Evolutionary conservation across 2,113 vertebrate species (phyloP).

Genomic region (Tor tambroides): DNA sequence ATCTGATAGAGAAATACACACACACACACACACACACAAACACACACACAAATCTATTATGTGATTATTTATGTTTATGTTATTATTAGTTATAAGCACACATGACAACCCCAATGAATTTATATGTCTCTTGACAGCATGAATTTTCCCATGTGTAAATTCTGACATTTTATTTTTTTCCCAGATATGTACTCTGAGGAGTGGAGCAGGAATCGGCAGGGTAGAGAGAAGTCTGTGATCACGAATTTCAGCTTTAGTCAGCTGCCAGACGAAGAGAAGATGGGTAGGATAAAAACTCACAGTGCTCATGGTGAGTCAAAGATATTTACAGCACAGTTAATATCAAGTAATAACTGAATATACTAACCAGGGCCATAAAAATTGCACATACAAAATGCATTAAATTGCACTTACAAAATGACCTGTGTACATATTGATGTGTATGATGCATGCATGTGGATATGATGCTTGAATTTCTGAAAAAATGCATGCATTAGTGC

Average conservation of each 20-base stretch:
- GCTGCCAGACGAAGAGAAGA: constrained; percentile 16
- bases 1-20: too few relatives aligned
- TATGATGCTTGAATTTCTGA: too few relatives aligned
- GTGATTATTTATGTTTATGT: too few relatives aligned
- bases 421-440: not conserved
- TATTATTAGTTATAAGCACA: too few relatives aligned
- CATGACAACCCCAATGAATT: too few relatives aligned
- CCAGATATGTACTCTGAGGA: constrained; percentile 44
- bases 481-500: too few relatives aligned
- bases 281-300: not conserved
- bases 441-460: too few relatives aligned
- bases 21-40: too few relatives aligned
- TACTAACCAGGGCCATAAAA: not conserved
- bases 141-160: not conserved
- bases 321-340: not conserved
- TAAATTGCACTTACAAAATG: too few relatives aligned
- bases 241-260: constrained; percentile 31
- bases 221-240: constrained; percentile 11
- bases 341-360: not conserved
- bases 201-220: constrained; percentile 19
- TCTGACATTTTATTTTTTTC: not conserved
- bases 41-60: too few relatives aligned
- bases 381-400: not conserved
- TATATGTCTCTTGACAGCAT: not conserved
- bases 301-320: not conserved